Evolutionary conservation across 2,797 vertebrate species (phyloP).

Genomic region (Pseudochirops cupreus): DNA sequence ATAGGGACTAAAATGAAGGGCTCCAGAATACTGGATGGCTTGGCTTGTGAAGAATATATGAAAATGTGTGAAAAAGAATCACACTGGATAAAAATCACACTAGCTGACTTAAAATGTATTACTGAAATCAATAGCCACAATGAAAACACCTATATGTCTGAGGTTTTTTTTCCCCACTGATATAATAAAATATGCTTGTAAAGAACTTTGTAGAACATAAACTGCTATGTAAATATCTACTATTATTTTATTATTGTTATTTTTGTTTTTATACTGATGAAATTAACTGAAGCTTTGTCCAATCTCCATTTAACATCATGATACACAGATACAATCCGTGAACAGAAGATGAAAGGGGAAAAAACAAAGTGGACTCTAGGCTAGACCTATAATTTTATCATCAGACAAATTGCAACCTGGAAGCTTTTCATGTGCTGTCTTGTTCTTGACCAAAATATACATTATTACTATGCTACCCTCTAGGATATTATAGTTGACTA

Average conservation of each 20-base stretch:
- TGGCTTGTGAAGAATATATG: neutral
- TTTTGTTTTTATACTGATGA: conserved; percentile 37
- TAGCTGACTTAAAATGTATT: neutral
- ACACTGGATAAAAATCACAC: neutral
- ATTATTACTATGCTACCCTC: neutral
- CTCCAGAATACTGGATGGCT: neutral
- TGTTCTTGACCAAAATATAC: neutral
- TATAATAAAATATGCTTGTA: neutral
- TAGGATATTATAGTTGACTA: neutral
- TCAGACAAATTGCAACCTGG: neutral
- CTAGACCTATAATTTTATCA: neutral
- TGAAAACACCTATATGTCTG: neutral
- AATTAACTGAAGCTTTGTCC: conserved; percentile 54
- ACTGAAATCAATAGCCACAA: neutral
- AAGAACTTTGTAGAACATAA: neutral
- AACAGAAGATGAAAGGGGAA: neutral
- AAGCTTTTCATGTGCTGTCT: neutral
- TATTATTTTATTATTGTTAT: neutral
- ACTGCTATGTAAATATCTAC: neutral
- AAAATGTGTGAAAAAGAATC: neutral
- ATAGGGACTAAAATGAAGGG: neutral
- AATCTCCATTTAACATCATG: neutral
- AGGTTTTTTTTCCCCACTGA: neutral
- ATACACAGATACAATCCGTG: neutral
- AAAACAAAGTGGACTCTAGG: neutral